Evolutionary conservation across 1,140 invertebrate genomes (phyloP).

Genomic region (Hermatobates lingyangjiaoensis): DNA sequence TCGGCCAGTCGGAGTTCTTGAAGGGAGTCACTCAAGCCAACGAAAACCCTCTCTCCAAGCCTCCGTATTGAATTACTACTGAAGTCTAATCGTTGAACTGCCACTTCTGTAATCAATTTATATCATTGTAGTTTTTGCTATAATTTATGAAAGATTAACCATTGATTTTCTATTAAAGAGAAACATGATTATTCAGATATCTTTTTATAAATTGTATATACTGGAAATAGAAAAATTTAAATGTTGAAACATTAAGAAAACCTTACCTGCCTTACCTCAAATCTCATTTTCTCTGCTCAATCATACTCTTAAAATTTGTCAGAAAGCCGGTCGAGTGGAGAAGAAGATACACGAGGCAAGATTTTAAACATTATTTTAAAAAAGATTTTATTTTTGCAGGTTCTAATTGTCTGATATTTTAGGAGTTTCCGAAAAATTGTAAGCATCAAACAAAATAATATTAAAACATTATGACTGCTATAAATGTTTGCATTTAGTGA

Average conservation of each 20-base stretch:
- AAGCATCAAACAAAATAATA: neutral
- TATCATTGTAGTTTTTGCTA: neutral
- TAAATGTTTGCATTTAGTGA: neutral
- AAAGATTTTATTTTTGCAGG: no score
- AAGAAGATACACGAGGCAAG: no score
- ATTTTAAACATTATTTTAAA: no score
- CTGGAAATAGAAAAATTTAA: neutral
- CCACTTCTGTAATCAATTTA: constrained; percentile 28
- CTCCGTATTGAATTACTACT: constrained; percentile 62
- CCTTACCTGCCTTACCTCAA: neutral
- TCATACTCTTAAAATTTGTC: no score
- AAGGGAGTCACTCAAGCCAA: constrained; percentile 40
- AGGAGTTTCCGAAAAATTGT: no score
- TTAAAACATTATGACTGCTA: neutral
- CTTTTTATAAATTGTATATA: neutral
- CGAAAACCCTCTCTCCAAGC: constrained; percentile 53
- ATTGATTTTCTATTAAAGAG: neutral
- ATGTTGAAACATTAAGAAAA: neutral
- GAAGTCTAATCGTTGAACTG: constrained; percentile 53
- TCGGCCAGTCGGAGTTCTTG: constrained; percentile 50
- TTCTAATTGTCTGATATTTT: no score
- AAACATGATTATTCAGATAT: neutral
- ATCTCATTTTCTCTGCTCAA: no score
- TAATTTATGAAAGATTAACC: neutral
- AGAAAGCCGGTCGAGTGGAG: no score